These are phyloP conservation scores for Borostomias antarcticus DNA, from an alignment of 2,797 vertebrate genomes.

Conservation along the genomic window DNA sequence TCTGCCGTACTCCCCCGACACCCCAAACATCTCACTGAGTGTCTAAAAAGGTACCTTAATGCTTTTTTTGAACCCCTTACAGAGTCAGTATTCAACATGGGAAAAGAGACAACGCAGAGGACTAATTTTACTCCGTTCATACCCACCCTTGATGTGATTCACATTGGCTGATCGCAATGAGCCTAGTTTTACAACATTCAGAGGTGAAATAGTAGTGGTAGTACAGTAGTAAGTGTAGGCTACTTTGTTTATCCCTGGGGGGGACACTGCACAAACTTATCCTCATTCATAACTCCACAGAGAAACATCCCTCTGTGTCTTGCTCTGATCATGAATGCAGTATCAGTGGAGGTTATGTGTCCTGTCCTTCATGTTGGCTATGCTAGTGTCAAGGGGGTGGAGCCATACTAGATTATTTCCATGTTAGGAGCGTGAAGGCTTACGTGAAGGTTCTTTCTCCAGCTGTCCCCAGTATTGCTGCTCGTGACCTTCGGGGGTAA, in stretches of 20 bases:
- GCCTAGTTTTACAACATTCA: slow-evolving; percentile 28
- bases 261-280: no score
- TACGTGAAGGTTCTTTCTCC: slow-evolving; percentile 14
- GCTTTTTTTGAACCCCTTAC: slow-evolving; percentile 31
- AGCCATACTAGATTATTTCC: slow-evolving; percentile 13
- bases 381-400: slow-evolving; percentile 4
- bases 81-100: slow-evolving; percentile 27
- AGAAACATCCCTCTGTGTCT: slow-evolving; percentile 7
- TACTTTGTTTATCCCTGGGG: slow-evolving; percentile 31
- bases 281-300: slow-evolving; percentile 6
- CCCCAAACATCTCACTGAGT: neutral
- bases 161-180: slow-evolving; percentile 2
- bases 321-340: neutral
- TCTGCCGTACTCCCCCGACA: slow-evolving; percentile 2
- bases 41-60: slow-evolving; percentile 14
- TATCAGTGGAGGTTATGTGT: no score
- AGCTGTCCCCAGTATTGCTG: slow-evolving; percentile 45
- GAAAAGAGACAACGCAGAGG: slow-evolving; percentile 13
- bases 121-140: neutral
- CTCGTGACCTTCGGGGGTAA: slow-evolving; percentile 47
- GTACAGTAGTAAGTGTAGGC: slow-evolving; percentile 11
- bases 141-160: slow-evolving; percentile 6
- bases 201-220: no score
- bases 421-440: slow-evolving; percentile 1
- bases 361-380: slow-evolving; percentile 9